A percentile compares a stretch with the other conserved stretches of the same genome.
phyloP scores from a whole-genome alignment of 1,140 invertebrate species.

The Intoshia linei region DNA sequence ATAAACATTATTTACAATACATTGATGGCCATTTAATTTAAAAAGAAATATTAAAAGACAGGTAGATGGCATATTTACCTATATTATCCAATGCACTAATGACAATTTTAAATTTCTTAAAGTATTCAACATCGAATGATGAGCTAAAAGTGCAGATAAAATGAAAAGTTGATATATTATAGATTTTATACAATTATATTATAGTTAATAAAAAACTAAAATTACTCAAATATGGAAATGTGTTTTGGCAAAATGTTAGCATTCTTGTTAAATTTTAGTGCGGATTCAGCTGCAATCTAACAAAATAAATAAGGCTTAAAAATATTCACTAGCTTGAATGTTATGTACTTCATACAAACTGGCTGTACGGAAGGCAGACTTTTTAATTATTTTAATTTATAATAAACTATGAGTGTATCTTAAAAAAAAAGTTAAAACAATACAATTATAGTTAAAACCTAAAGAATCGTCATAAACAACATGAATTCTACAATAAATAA shows the following conservation, averaged over 20 bases:
- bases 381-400: too few species aligned
- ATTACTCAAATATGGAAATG: constrained; percentile 60
- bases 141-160: constrained; percentile 30
- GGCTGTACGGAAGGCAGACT: too few species aligned
- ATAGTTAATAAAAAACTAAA: constrained; percentile 7
- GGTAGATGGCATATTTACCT: constrained; percentile 12
- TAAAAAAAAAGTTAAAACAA: too few species aligned
- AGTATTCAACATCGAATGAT: constrained; percentile 60
- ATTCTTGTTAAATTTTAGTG: constrained; percentile 51
- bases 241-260: constrained; percentile 55
- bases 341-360: too few species aligned
- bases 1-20: constrained; percentile 6
- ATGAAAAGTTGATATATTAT: constrained; percentile 2
- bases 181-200: neutral
- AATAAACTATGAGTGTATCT: too few species aligned
- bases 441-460: too few species aligned
- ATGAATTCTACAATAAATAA: too few species aligned
- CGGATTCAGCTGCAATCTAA: constrained; percentile 42
- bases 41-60: neutral
- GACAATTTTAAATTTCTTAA: constrained; percentile 58
- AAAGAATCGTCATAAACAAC: too few species aligned
- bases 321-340: too few species aligned
- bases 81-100: constrained; percentile 88
- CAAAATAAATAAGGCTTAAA: too few species aligned
- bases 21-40: neutral